Percentiles rank a stretch among this genome's conserved stretches.
Conservation (phyloP, 2,797 vertebrate species). For the Argyrosomus regius region DNA sequence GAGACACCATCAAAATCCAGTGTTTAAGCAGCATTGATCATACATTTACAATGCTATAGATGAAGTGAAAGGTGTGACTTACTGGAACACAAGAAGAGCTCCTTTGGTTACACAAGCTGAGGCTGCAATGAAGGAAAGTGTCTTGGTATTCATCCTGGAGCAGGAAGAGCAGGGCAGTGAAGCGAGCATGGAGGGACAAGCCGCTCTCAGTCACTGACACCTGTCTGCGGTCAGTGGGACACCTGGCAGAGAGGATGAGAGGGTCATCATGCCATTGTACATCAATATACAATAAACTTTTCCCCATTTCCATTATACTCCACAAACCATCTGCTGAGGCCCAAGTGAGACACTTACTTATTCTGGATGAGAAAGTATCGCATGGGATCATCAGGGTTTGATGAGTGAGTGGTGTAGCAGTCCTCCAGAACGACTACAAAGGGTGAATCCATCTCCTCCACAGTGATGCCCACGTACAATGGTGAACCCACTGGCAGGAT, state of each 20-base stretch:
- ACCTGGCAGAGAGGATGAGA: slow-evolving; percentile 66
- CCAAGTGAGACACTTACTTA: slow-evolving; percentile 68
- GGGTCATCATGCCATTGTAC: background rate
- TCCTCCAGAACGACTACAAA: slow-evolving; percentile 80
- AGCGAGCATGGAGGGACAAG: slow-evolving; percentile 74
- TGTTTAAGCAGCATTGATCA: background rate
- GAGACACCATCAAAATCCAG: background rate
- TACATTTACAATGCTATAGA: background rate
- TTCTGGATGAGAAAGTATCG: slow-evolving; percentile 82
- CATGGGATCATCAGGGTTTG: slow-evolving; percentile 52
- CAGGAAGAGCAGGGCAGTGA: slow-evolving; percentile 83
- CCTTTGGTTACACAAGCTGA: slow-evolving; percentile 78
- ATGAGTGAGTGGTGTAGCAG: slow-evolving; percentile 81
- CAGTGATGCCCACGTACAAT: slow-evolving; percentile 77
- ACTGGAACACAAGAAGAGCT: slow-evolving; percentile 76
- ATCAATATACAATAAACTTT: background rate
- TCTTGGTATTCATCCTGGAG: slow-evolving; percentile 43
- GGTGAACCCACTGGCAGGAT: slow-evolving; percentile 71
- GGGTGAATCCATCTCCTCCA: slow-evolving; percentile 61
- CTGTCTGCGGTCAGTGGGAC: slow-evolving; percentile 71
- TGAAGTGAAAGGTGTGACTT: slow-evolving; percentile 37
- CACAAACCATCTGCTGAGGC: slow-evolving; percentile 4
- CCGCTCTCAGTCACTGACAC: slow-evolving; percentile 81
- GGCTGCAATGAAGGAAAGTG: slow-evolving; percentile 83
- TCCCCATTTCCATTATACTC: background rate